Evolutionary conservation across 2,113 vertebrate genomes (phyloP).

Genomic region (Haplochromis burtoni): DNA sequence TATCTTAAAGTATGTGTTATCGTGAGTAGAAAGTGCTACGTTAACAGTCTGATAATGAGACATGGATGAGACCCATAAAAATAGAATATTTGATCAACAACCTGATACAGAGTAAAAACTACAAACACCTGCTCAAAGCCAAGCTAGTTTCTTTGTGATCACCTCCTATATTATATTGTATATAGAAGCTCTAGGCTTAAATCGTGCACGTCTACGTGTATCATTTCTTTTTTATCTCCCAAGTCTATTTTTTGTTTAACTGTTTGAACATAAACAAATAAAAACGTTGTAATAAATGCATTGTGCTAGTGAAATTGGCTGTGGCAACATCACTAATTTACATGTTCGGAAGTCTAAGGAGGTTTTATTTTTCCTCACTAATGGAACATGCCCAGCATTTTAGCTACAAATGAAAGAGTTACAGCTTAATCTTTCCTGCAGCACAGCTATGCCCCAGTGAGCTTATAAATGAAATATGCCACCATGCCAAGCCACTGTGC

Average conservation of each 20-base stretch:
- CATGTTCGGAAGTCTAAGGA: background rate
- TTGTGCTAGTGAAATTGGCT: background rate
- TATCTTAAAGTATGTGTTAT: background rate
- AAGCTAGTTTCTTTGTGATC: background rate
- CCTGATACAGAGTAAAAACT: background rate
- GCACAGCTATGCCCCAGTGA: slow-evolving; percentile 43
- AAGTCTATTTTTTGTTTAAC: background rate
- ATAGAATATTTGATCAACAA: background rate
- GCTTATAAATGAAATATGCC: slow-evolving; percentile 58
- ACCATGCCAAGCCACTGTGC: slow-evolving; percentile 38
- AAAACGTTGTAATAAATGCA: background rate
- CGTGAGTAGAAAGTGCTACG: background rate
- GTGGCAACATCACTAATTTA: background rate
- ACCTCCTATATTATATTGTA: background rate
- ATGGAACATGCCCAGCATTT: slow-evolving; percentile 19
- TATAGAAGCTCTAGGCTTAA: background rate
- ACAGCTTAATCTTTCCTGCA: slow-evolving; percentile 46
- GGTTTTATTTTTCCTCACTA: background rate
- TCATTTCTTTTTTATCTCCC: background rate
- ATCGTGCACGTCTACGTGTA: fast-evolving
- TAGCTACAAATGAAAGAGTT: slow-evolving; percentile 10
- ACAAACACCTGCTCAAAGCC: background rate
- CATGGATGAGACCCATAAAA: background rate
- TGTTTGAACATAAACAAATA: background rate
- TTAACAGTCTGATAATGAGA: background rate